Percentiles rank a stretch among this genome's conserved stretches.
These are phyloP conservation scores for Clytia hemisphaerica DNA, from an alignment of 30 jellyfish, hydroid and myxozoan genomes.

Conservation along the genomic window DNA sequence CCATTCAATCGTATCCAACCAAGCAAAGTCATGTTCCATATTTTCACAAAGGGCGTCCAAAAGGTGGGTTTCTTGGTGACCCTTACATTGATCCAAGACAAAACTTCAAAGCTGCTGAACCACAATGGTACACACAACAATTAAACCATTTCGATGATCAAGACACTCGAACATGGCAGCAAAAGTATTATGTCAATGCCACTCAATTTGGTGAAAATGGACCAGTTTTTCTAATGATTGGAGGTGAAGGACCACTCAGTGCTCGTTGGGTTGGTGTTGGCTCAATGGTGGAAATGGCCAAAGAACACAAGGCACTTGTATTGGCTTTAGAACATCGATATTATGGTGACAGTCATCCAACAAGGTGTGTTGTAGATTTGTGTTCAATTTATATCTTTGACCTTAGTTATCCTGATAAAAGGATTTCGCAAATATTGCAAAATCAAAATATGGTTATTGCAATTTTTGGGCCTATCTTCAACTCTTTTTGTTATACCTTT, in stretches of 20 bases:
- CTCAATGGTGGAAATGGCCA: constrained; percentile 72
- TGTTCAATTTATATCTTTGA: too few relatives aligned
- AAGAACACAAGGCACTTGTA: constrained; percentile 72
- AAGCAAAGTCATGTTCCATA: constrained; percentile 58
- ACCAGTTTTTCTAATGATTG: constrained; percentile 92
- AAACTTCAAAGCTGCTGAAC: constrained; percentile 17
- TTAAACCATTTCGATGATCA: constrained; percentile 68
- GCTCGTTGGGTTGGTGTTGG: constrained; percentile 83
- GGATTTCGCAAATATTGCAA: too few relatives aligned
- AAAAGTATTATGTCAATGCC: constrained; percentile 57
- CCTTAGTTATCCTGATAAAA: too few relatives aligned
- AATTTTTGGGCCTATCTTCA: too few relatives aligned
- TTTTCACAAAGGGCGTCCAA: constrained; percentile 82
- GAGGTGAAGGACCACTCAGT: constrained; percentile 91
- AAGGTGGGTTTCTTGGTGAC: constrained; percentile 79
- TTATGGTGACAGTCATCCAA: constrained; percentile 92
- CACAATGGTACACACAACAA: constrained; percentile 79
- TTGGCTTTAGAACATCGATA: constrained; percentile 77
- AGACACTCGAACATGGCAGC: constrained; percentile 84
- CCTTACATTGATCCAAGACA: constrained; percentile 40
- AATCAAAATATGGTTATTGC: too few relatives aligned
- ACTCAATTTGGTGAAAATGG: constrained; percentile 48
- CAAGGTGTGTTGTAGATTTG: constrained; percentile 33
- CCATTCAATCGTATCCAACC: too few relatives aligned
- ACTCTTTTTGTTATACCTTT: too few relatives aligned